These are phyloP conservation scores for Amblyopsis rosae DNA, from an alignment of 2,113 vertebrate species.

Conservation along the genomic window DNA sequence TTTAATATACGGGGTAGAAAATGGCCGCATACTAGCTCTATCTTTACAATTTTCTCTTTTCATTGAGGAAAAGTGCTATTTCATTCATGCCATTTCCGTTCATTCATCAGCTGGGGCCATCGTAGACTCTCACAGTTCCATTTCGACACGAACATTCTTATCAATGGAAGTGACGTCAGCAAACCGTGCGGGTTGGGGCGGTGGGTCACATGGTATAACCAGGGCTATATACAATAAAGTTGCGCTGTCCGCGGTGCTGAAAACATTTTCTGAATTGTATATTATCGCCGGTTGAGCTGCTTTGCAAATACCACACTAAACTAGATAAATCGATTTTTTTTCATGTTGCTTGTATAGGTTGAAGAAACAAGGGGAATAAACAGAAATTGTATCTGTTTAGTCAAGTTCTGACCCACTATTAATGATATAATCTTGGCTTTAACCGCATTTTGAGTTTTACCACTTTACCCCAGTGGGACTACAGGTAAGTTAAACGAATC, in stretches of 20 bases:
- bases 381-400: constrained; percentile 38
- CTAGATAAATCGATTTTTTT: constrained; percentile 44
- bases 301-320: constrained; percentile 51
- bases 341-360: constrained; percentile 57
- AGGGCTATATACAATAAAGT: constrained; percentile 79
- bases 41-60: constrained; percentile 68
- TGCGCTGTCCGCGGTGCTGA: constrained; percentile 81
- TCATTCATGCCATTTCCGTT: constrained; percentile 84
- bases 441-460: constrained; percentile 64
- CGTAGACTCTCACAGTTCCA: constrained; percentile 75
- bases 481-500: constrained; percentile 73
- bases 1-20: constrained; percentile 54
- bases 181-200: constrained; percentile 64
- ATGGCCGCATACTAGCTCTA: constrained; percentile 56
- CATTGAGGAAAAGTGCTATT: constrained; percentile 80
- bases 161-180: constrained; percentile 85
- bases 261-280: constrained; percentile 71
- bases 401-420: constrained; percentile 51
- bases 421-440: constrained; percentile 71
- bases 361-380: constrained; percentile 39
- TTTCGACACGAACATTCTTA: constrained; percentile 82
- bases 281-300: constrained; percentile 55
- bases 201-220: constrained; percentile 69
- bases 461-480: constrained; percentile 71
- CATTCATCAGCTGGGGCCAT: constrained; percentile 82